Base-by-base conservation (phyloP, 2,888 invertebrate species). In the Thalpophila matura region DNA sequence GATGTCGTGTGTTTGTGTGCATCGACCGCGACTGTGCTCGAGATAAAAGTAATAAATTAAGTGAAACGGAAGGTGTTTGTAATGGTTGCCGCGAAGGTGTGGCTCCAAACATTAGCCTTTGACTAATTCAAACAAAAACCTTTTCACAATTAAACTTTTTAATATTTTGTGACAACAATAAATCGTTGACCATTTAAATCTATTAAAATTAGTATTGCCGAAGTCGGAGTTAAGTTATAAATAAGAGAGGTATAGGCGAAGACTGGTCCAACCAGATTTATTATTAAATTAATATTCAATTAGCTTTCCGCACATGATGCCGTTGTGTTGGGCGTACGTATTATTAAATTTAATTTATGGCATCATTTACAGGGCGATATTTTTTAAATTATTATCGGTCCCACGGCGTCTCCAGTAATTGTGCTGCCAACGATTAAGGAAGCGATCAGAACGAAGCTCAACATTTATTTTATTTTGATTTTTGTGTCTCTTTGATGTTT, bases 221-320 rank as follows among this genome's bases (percentile, higher is more conserved):
- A 81, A 84, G 81, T 79, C 76, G 74, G 79, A 89, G 89, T 89
- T 88, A 90, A 90, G 89, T 89, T 91, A 93, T 90, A 92, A 91
- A 91, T 91, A 90, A 90, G 85, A 86, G 85, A 80, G 82, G 82
- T 85, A 81, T 76, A 67, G 82, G 79, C 79, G 54, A 80, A 89
- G 86, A 92, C 89, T 91, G 80, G 93, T 90, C 86, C 77, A 77
- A 88, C 91, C 89, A 92, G 94, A 94, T 94, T 94, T 93, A 91
- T 92, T 89, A 88, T 91, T 86, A 94, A 93, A 93, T 95, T 94
- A 95, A 95, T 93, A 94, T 94, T 94, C 95, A 94, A 94, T 95
- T 94, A 94, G 93, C 94, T 94, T 93, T 95, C 94, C 92, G 94
- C 94, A 94, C 94, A 95, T 94, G 93, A 93, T 88, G 89, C 90